A percentile compares a stretch with the other conserved stretches of the same genome.
phyloP scores from a whole-genome alignment of 2,113 vertebrate genomes.

The Candoia aspera region DNA sequence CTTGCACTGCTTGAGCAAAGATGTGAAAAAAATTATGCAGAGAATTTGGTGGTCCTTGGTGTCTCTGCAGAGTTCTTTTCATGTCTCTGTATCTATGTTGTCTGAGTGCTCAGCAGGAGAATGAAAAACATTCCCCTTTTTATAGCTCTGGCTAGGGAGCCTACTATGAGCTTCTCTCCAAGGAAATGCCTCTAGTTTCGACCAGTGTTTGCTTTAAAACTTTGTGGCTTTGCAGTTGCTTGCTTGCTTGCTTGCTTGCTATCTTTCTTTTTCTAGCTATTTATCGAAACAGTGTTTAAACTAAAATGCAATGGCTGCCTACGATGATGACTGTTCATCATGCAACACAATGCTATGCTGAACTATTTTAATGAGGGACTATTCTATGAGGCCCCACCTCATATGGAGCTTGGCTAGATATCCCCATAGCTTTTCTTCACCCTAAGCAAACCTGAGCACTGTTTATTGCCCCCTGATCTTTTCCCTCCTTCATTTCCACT shows the following conservation, averaged over 20 bases:
- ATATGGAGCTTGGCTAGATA: background rate
- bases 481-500: background rate
- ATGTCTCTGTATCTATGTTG: conserved; percentile 34
- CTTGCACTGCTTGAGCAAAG: background rate
- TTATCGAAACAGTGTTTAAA: background rate
- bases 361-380: background rate
- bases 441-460: background rate
- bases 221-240: background rate
- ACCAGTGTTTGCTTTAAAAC: background rate
- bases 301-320: background rate
- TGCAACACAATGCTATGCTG: background rate
- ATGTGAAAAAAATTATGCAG: background rate
- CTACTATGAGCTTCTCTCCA: background rate
- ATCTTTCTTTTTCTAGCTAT: background rate
- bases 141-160: background rate
- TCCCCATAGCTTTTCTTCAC: background rate
- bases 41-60: conserved; percentile 1
- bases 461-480: background rate
- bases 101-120: conserved; percentile 17
- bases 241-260: background rate
- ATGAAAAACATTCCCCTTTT: conserved; percentile 21
- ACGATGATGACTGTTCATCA: background rate
- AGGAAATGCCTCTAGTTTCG: background rate
- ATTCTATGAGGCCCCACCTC: background rate
- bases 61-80: conserved; percentile 38